Conservation (phyloP, 2,797 vertebrate species). For the Hylomyscus alleni region DNA sequence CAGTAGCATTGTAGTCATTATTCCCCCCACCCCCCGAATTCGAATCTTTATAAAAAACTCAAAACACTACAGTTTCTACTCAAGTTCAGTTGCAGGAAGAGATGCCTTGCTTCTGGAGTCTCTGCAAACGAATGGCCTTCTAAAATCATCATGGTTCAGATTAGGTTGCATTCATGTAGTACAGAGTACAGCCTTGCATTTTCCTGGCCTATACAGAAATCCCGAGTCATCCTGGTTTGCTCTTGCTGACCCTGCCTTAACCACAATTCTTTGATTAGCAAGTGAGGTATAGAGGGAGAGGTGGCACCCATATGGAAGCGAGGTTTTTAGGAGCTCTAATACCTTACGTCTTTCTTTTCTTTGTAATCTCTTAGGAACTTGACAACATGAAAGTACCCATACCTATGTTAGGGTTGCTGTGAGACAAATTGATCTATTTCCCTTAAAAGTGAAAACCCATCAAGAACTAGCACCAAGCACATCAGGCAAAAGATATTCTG, state of each 20-base stretch:
- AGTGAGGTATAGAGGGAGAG: not conserved
- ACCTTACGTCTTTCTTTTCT: constrained; percentile 3
- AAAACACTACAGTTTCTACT: constrained; percentile 28
- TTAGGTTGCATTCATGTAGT: constrained; percentile 7
- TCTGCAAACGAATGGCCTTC: constrained; percentile 54
- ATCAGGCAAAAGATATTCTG: constrained; percentile 56
- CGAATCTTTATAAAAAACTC: constrained; percentile 39
- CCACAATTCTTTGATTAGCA: constrained; percentile 23
- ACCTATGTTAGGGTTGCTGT: not conserved
- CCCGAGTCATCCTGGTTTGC: constrained; percentile 14
- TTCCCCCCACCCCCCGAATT: not conserved
- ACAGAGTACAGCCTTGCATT: constrained; percentile 2
- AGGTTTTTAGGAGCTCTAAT: constrained; percentile 1
- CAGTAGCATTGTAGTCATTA: constrained; percentile 45
- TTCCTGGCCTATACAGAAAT: not conserved
- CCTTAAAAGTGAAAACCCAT: constrained; percentile 20
- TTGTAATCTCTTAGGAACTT: constrained; percentile 48
- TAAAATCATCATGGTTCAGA: constrained; percentile 57
- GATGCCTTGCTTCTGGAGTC: constrained; percentile 17
- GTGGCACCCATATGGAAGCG: constrained; percentile 3
- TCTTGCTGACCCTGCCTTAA: constrained; percentile 62
- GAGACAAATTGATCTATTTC: constrained; percentile 42
- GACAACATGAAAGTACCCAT: not conserved
- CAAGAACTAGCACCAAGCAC: constrained; percentile 4
- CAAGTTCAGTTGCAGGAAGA: constrained; percentile 30